A percentile compares a stretch with the other conserved stretches of the same genome.
These are phyloP conservation scores for Sesamia nonagrioides DNA, from an alignment of 1,140 invertebrate species.

Conservation along the genomic window DNA sequence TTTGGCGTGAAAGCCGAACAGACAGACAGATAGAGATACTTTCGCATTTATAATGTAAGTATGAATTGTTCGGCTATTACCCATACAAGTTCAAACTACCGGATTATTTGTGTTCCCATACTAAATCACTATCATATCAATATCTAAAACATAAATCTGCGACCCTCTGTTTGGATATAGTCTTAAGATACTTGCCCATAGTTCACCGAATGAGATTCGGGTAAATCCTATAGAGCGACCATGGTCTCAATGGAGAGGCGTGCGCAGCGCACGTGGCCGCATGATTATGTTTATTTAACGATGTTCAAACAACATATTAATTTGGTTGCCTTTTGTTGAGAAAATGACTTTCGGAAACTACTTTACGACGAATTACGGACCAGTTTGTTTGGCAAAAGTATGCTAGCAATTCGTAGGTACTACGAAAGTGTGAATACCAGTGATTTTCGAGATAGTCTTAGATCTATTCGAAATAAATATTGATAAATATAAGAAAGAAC, in stretches of 20 bases:
- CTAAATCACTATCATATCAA: conserved; percentile 86
- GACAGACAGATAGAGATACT: too few species aligned
- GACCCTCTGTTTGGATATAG: conserved; percentile 82
- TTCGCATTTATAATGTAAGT: too few species aligned
- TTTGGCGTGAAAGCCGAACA: too few species aligned
- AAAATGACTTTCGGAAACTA: conserved; percentile 77
- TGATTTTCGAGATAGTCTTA: too few species aligned
- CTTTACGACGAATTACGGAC: conserved; percentile 11
- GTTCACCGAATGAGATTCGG: conserved; percentile 76
- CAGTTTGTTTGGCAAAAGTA: neutral
- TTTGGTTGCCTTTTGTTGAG: conserved; percentile 78
- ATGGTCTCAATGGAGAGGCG: conserved; percentile 72
- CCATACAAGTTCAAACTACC: conserved; percentile 46
- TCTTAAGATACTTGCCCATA: conserved; percentile 83
- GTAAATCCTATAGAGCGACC: conserved; percentile 79
- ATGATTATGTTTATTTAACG: conserved; percentile 85
- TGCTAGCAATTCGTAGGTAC: neutral
- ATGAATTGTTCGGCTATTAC: neutral
- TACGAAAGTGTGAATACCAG: too few species aligned
- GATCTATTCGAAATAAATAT: too few species aligned
- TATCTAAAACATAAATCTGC: conserved; percentile 85
- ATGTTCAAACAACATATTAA: conserved; percentile 87
- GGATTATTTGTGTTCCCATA: conserved; percentile 83
- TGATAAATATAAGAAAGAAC: too few species aligned
- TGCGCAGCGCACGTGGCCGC: conserved; percentile 75